These are phyloP conservation scores for Patella depressa DNA, from an alignment of 2,888 invertebrate genomes.

Conservation along the genomic window DNA sequence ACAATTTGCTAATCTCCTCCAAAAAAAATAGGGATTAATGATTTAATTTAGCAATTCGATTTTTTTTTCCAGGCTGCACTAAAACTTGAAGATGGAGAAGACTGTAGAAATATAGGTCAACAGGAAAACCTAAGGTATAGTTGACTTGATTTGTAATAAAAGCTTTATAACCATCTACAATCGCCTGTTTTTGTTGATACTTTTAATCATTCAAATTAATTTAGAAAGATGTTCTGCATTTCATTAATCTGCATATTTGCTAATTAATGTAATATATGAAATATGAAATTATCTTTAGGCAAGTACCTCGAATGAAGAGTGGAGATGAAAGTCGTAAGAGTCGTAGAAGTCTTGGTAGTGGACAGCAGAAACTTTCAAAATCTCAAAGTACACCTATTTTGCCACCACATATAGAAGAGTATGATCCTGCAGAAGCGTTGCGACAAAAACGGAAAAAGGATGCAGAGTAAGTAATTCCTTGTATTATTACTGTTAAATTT, in stretches of 20 bases:
- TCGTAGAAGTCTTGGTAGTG: conserved; percentile 50
- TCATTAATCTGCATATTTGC: neutral
- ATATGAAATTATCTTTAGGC: conserved; percentile 39
- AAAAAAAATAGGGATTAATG: too few species aligned
- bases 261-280: neutral
- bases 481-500: too few species aligned
- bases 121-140: conserved; percentile 61
- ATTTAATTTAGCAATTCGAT: neutral
- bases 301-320: conserved; percentile 62
- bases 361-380: conserved; percentile 31
- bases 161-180: too few species aligned
- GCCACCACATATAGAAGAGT: conserved; percentile 25
- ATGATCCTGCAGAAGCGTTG: conserved; percentile 27
- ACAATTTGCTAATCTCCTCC: too few species aligned
- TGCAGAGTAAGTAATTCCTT: neutral
- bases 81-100: conserved; percentile 85
- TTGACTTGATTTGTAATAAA: neutral
- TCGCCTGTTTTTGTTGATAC: too few species aligned
- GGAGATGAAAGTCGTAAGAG: conserved; percentile 60
- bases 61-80: conserved; percentile 79
- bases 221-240: too few species aligned
- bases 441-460: neutral
- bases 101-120: conserved; percentile 54
- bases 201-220: too few species aligned
- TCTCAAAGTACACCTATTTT: conserved; percentile 20